A percentile compares a stretch with the other conserved stretches of the same genome.
These are phyloP conservation scores for Setipinna tenuifilis DNA, from an alignment of 2,797 vertebrate species.

Conservation along the genomic window DNA sequence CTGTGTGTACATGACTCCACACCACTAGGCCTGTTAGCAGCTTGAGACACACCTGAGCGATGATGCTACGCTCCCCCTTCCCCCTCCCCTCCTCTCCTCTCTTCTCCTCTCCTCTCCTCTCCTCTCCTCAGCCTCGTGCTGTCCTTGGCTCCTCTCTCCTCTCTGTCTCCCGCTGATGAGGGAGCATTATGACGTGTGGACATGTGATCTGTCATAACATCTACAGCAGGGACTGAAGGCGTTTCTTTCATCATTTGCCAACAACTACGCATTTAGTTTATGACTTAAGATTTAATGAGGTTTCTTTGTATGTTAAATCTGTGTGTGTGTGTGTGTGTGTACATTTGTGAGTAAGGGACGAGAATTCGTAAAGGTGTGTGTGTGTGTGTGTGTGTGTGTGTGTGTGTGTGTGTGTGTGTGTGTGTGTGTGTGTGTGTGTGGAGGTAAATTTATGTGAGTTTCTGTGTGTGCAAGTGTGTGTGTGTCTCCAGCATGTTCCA, in stretches of 20 bases:
- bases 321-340: slow-evolving; percentile 34
- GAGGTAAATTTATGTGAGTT: too few species aligned
- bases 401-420: background rate
- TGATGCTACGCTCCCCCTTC: too few species aligned
- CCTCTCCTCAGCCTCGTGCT: too few species aligned
- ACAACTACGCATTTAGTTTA: background rate
- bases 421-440: too few species aligned
- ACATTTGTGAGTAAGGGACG: too few species aligned
- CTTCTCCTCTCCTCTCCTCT: too few species aligned
- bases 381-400: slow-evolving; percentile 26
- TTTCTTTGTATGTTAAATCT: slow-evolving; percentile 25
- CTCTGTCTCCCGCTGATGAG: background rate
- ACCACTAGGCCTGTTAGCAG: background rate
- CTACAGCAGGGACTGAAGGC: background rate
- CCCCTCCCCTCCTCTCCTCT: too few species aligned
- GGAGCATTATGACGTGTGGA: background rate
- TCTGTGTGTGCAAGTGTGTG: slow-evolving; percentile 22
- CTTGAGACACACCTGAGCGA: too few species aligned
- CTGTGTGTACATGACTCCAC: background rate
- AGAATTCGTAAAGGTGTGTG: background rate
- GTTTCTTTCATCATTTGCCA: background rate
- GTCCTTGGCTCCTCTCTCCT: background rate
- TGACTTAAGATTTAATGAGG: background rate
- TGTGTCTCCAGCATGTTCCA: background rate
- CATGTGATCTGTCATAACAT: background rate